Evolutionary conservation across 2,888 invertebrate genomes (phyloP).

Genomic region (Drosophila parthenogenetica): DNA sequence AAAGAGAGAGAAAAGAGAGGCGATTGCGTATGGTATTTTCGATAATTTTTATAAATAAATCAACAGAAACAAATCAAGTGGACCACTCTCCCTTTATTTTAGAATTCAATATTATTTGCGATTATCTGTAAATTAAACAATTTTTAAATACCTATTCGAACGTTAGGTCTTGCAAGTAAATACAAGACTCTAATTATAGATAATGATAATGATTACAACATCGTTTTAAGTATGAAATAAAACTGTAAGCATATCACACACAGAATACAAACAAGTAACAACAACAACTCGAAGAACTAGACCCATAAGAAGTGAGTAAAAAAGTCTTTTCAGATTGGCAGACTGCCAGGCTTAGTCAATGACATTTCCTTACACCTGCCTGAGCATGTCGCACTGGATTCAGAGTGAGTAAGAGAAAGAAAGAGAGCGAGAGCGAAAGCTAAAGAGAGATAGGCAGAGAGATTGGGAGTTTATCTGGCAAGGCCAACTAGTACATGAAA

Average conservation of each 20-base stretch:
- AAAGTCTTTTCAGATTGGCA: conserved; percentile 33
- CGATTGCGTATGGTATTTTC: too few relatives aligned
- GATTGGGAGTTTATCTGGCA: conserved; percentile 23
- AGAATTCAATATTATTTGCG: too few relatives aligned
- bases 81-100: too few relatives aligned
- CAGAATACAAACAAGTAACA: neutral
- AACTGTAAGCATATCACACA: conserved; percentile 1
- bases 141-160: too few relatives aligned
- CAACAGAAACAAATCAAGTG: too few relatives aligned
- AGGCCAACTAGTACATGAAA: conserved; percentile 61
- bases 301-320: neutral
- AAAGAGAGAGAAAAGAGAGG: neutral
- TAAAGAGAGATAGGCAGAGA: neutral
- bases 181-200: neutral
- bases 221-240: conserved; percentile 4
- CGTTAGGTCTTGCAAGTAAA: neutral
- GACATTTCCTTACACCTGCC: conserved; percentile 36
- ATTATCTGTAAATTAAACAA: too few relatives aligned
- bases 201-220: conserved; percentile 4
- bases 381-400: conserved; percentile 1
- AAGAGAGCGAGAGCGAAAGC: neutral
- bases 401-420: conserved; percentile 7
- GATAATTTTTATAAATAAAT: too few relatives aligned
- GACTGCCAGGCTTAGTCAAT: conserved; percentile 43
- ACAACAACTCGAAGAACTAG: conserved; percentile 8